Conservation (phyloP, 2,888 invertebrate genomes). For the Epirrhoe tristata region DNA sequence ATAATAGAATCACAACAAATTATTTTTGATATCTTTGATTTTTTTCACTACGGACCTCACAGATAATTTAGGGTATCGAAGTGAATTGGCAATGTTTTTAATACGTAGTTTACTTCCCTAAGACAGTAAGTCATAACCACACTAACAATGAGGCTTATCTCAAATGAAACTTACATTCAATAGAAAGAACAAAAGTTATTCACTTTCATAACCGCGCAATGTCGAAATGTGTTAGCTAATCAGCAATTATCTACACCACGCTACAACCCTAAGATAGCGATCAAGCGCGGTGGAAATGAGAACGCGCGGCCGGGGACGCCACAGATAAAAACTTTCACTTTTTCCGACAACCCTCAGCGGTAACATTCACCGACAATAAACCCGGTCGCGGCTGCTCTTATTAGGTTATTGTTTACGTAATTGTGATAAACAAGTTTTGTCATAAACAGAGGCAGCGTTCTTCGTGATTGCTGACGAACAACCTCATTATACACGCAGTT, state of each 20-base stretch:
- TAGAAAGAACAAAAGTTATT: slow-evolving; percentile 4
- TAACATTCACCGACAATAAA: slow-evolving; percentile 75
- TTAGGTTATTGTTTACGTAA: slow-evolving; percentile 74
- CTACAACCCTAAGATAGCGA: slow-evolving; percentile 74
- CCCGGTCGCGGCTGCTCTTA: slow-evolving; percentile 70
- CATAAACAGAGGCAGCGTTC: slow-evolving; percentile 52
- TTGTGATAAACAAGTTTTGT: slow-evolving; percentile 69
- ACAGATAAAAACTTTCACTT: slow-evolving; percentile 83
- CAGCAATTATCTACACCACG: slow-evolving; percentile 59
- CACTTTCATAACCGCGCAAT: slow-evolving; percentile 4
- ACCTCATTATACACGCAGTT: background rate
- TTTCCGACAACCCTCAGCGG: slow-evolving; percentile 75
- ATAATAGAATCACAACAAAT: too few relatives aligned
- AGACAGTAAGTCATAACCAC: too few relatives aligned
- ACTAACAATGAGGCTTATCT: background rate
- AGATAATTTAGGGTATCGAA: too few relatives aligned
- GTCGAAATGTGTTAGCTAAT: slow-evolving; percentile 49
- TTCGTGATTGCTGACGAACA: slow-evolving; percentile 11
- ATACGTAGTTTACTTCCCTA: too few relatives aligned
- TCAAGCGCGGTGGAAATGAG: slow-evolving; percentile 78
- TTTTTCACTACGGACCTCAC: too few relatives aligned
- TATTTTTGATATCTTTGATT: too few relatives aligned
- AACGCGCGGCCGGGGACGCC: slow-evolving; percentile 74
- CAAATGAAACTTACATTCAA: background rate
- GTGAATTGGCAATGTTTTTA: too few relatives aligned